Evolutionary conservation across 2,797 vertebrate genomes (phyloP).

Genomic region (Mus minutoides): DNA sequence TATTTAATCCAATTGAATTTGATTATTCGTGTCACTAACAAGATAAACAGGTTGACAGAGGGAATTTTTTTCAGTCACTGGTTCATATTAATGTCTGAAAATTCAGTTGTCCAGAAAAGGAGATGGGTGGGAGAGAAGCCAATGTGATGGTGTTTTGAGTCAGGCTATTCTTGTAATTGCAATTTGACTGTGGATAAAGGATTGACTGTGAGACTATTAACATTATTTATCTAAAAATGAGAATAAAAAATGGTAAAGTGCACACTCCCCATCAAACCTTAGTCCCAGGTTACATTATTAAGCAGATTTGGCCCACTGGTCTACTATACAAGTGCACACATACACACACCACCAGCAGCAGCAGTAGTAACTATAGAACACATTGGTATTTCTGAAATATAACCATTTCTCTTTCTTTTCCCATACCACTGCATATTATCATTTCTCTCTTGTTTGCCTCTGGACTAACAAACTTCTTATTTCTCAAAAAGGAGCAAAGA

Average conservation of each 20-base stretch:
- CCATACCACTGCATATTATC: not conserved
- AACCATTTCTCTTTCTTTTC: not conserved
- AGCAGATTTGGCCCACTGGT: not conserved
- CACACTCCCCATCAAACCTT: not conserved
- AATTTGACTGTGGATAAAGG: constrained; percentile 23
- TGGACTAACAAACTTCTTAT: not conserved
- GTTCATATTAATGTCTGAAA: constrained; percentile 69
- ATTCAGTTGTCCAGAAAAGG: constrained; percentile 55
- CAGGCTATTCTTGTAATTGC: constrained; percentile 43
- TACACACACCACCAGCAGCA: not conserved
- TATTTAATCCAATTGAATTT: constrained; percentile 79
- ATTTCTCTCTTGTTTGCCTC: not conserved
- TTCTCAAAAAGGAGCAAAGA: constrained; percentile 46
- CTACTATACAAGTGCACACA: not conserved
- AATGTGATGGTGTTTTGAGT: constrained; percentile 39
- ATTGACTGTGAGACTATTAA: not conserved
- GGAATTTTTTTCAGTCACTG: constrained; percentile 63
- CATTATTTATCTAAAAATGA: constrained; percentile 27
- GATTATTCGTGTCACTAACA: constrained; percentile 73
- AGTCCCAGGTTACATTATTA: not conserved
- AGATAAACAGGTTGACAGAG: constrained; percentile 74
- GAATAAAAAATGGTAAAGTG: not conserved
- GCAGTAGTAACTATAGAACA: not conserved
- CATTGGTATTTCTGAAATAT: not conserved
- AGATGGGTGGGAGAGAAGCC: not conserved